Evolutionary conservation across 2,113 vertebrate genomes (phyloP).

Genomic region (Cercocebus atys): DNA sequence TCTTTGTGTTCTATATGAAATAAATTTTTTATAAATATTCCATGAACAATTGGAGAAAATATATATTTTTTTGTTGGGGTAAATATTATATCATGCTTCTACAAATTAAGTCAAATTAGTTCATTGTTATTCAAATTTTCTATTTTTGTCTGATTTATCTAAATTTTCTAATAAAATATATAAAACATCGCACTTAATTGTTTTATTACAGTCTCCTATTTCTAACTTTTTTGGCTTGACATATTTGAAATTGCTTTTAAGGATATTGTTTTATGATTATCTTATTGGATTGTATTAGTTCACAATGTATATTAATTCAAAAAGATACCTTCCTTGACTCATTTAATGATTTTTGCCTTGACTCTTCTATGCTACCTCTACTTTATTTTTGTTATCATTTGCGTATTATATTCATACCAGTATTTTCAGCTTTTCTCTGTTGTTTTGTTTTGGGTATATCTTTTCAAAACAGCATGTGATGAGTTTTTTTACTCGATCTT

Average conservation of each 20-base stretch:
- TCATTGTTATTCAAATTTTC: conserved; percentile 26
- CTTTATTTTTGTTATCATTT: conserved; percentile 7
- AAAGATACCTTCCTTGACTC: neutral
- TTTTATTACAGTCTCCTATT: conserved; percentile 16
- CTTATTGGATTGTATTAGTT: conserved; percentile 19
- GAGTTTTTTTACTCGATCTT: neutral
- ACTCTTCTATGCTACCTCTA: neutral
- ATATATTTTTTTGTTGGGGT: neutral
- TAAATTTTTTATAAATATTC: neutral
- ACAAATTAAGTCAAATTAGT: neutral
- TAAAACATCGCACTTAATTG: neutral
- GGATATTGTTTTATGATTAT: conserved; percentile 2
- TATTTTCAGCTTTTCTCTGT: neutral
- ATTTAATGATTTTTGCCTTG: neutral
- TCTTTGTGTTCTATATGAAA: neutral
- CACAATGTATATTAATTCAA: neutral
- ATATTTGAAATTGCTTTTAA: conserved; percentile 37
- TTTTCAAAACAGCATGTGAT: conserved; percentile 37
- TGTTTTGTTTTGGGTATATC: neutral
- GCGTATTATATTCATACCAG: neutral
- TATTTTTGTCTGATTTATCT: conserved; percentile 19
- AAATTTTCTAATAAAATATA: neutral
- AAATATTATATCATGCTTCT: conserved; percentile 15
- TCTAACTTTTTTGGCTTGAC: conserved; percentile 4
- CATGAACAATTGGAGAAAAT: neutral